phyloP scores from a whole-genome alignment of 2,113 vertebrate genomes.

The Mola mola region DNA sequence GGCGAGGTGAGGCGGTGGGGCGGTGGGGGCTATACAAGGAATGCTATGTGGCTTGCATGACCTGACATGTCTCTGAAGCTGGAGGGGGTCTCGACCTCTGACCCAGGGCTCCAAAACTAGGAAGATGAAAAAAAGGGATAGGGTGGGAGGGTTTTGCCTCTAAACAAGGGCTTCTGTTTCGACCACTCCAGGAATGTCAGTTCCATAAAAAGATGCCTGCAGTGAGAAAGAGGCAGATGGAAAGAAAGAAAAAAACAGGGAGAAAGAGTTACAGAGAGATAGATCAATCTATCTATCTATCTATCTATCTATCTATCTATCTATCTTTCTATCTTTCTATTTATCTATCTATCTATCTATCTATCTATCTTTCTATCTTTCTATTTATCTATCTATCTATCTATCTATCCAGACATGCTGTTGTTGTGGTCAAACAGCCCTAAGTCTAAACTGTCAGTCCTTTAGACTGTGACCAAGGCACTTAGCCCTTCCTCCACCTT shows the following conservation, averaged over 20 bases:
- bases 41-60: conserved; percentile 84
- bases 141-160: conserved; percentile 77
- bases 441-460: conserved; percentile 49
- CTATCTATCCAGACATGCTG: conserved; percentile 6
- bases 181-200: conserved; percentile 80
- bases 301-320: conserved; percentile 25
- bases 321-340: conserved; percentile 12
- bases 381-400: conserved; percentile 7
- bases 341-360: conserved; percentile 16
- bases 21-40: conserved; percentile 76
- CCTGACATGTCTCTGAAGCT: conserved; percentile 86
- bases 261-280: conserved; percentile 7
- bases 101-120: conserved; percentile 81
- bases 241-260: conserved; percentile 36
- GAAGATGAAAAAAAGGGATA: conserved; percentile 81
- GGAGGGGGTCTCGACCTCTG: conserved; percentile 83
- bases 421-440: conserved; percentile 28
- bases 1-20: conserved; percentile 22
- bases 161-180: conserved; percentile 86
- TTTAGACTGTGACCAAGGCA: conserved; percentile 69
- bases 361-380: conserved; percentile 24
- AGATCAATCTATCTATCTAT: conserved; percentile 29
- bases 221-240: conserved; percentile 54
- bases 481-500: conserved; percentile 64
- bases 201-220: conserved; percentile 81